These are phyloP conservation scores for Apis florea DNA, from an alignment of 1,140 invertebrate species.

Conservation along the genomic window DNA sequence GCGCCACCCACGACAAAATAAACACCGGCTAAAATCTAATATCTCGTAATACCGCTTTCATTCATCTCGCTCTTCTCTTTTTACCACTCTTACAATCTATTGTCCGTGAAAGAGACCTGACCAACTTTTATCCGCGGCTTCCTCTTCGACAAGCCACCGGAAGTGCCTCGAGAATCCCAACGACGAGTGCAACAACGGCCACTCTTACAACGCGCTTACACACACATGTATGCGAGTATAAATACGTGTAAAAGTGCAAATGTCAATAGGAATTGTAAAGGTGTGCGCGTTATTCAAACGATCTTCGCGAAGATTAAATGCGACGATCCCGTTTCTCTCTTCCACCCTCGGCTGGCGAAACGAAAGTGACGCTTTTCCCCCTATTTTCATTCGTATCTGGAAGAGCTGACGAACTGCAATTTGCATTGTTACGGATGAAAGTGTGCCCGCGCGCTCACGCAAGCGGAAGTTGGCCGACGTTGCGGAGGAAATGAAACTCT, in stretches of 20 bases:
- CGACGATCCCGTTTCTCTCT: neutral
- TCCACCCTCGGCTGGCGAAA: no score
- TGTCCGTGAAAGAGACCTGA: neutral
- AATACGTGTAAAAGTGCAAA: no score
- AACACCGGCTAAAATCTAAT: no score
- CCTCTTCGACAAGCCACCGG: neutral
- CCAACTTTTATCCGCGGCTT: neutral
- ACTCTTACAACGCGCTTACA: no score
- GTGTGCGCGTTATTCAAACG: neutral
- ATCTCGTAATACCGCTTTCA: neutral
- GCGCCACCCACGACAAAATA: no score
- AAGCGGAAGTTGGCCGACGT: slow-evolving; percentile 5
- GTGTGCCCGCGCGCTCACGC: neutral
- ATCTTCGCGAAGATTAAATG: slow-evolving; percentile 10
- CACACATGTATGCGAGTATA: no score
- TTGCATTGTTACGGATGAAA: slow-evolving; percentile 5
- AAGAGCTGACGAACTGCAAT: slow-evolving; percentile 20
- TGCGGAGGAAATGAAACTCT: slow-evolving; percentile 11
- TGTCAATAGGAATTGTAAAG: neutral
- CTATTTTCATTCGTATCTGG: neutral
- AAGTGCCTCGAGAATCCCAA: neutral
- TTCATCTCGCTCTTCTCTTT: neutral
- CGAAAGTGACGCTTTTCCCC: neutral
- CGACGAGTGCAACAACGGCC: neutral
- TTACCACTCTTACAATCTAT: neutral